These are phyloP conservation scores for Lasiommata megera DNA, from an alignment of 2,888 invertebrate species.

Conservation along the genomic window DNA sequence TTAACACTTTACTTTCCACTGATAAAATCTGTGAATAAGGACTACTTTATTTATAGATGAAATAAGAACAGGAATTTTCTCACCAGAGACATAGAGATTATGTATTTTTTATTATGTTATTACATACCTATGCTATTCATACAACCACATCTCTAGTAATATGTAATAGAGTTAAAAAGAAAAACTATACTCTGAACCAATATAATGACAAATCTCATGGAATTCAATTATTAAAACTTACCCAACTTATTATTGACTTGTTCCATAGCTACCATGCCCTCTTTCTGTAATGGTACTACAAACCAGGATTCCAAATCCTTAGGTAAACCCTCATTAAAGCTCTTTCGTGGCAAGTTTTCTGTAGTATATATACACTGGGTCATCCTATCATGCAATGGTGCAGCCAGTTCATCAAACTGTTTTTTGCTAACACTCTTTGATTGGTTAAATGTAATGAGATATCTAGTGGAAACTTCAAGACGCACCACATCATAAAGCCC, in stretches of 20 bases:
- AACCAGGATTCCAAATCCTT: constrained; percentile 87
- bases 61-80: too few relatives aligned
- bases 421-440: constrained; percentile 54
- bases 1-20: too few relatives aligned
- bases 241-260: constrained; percentile 89
- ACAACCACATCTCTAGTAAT: too few relatives aligned
- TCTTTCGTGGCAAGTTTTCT: constrained; percentile 83
- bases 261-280: constrained; percentile 90
- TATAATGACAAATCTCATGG: background rate
- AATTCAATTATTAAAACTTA: constrained; percentile 40
- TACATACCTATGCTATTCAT: too few relatives aligned
- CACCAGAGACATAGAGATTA: too few relatives aligned
- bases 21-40: too few relatives aligned
- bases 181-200: background rate
- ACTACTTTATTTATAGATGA: too few relatives aligned
- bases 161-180: background rate
- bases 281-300: constrained; percentile 89
- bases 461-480: constrained; percentile 91
- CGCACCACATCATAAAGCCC: constrained; percentile 88
- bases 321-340: constrained; percentile 85
- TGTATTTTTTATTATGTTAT: too few relatives aligned
- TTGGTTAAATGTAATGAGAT: constrained; percentile 81
- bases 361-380: constrained; percentile 92
- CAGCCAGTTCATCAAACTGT: constrained; percentile 73
- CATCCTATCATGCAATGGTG: constrained; percentile 94